Conservation (phyloP, 2,797 vertebrate species). For the Poecilia gillii region DNA sequence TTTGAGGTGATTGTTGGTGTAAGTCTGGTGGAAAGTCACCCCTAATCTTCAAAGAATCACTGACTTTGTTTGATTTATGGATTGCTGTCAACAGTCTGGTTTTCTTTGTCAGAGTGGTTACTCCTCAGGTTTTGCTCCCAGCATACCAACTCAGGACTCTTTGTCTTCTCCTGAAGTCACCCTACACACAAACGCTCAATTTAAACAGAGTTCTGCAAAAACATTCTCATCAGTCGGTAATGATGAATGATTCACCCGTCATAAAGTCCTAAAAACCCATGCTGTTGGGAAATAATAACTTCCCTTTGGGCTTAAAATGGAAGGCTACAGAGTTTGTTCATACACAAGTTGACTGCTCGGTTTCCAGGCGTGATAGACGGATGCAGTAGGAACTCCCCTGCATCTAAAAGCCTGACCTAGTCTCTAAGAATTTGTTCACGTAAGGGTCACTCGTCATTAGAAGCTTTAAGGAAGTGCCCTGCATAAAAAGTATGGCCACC, state of each 20-base stretch:
- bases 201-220: conserved; percentile 45
- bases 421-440: conserved; percentile 82
- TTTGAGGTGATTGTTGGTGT: conserved; percentile 33
- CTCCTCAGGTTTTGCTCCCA: conserved; percentile 51
- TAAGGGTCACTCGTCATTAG: conserved; percentile 86
- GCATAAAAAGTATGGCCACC: conserved; percentile 84
- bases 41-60: conserved; percentile 45
- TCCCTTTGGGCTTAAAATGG: conserved; percentile 46
- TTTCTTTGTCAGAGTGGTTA: conserved; percentile 52
- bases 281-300: conserved; percentile 58
- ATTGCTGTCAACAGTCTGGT: conserved; percentile 68
- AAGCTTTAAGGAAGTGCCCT: conserved; percentile 80
- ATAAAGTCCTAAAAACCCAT: conserved; percentile 67
- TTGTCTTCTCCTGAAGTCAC: conserved; percentile 64
- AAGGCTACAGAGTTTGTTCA: conserved; percentile 61
- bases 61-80: conserved; percentile 70
- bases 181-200: conserved; percentile 33
- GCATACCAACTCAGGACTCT: conserved; percentile 74
- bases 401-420: conserved; percentile 80
- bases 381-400: conserved; percentile 80
- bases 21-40: conserved; percentile 61
- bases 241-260: conserved; percentile 60
- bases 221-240: conserved; percentile 38
- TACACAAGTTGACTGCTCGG: conserved; percentile 69
- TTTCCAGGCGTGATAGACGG: conserved; percentile 82